Evolutionary conservation across 2,113 vertebrate genomes (phyloP).

Genomic region (Rhipidura dahli): DNA sequence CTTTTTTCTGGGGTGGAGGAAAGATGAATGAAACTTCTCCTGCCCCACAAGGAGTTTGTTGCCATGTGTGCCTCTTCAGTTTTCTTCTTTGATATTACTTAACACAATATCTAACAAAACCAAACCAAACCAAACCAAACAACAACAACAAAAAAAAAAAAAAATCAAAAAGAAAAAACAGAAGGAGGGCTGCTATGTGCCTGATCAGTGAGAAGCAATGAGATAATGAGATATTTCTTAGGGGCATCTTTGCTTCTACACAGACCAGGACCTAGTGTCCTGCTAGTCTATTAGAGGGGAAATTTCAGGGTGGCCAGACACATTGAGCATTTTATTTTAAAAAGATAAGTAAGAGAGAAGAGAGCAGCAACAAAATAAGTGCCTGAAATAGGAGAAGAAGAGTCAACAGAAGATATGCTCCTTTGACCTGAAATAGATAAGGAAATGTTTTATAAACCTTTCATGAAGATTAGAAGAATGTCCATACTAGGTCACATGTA

Average conservation of each 20-base stretch:
- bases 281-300: not conserved
- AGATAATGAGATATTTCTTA: not conserved
- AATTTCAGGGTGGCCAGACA: not conserved
- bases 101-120: not conserved
- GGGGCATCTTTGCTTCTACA: not conserved
- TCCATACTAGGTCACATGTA: not conserved
- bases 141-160: not conserved
- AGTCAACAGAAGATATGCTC: not conserved
- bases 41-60: not conserved
- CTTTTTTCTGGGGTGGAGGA: not conserved
- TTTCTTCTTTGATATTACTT: not conserved
- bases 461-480: not conserved
- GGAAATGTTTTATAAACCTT: not conserved
- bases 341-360: not conserved
- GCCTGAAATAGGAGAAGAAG: not conserved
- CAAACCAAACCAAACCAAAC: too few relatives aligned
- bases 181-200: not conserved
- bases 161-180: not conserved
- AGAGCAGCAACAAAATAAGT: not conserved
- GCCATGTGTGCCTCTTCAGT: rapidly evolving
- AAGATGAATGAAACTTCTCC: not conserved
- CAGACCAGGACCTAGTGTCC: not conserved
- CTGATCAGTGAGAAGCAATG: not conserved
- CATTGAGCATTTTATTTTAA: not conserved
- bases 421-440: not conserved